phyloP scores from a whole-genome alignment of 2,113 vertebrate genomes.

The Phrynosoma blainvillii region DNA sequence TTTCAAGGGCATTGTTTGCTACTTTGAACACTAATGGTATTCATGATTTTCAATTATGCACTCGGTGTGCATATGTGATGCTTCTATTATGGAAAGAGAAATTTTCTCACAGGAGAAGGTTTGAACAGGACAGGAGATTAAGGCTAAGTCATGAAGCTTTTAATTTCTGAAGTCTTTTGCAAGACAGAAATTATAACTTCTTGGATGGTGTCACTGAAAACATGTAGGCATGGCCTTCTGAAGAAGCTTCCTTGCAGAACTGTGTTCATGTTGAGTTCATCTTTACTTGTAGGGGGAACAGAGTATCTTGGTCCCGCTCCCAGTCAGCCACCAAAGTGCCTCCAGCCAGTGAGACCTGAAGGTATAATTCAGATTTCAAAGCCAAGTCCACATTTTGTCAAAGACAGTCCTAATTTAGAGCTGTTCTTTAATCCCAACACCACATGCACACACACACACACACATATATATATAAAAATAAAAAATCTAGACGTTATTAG shows the following conservation, averaged over 20 bases:
- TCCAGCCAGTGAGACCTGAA: not conserved
- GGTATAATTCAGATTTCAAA: not conserved
- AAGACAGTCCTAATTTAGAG: not conserved
- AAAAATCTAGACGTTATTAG: not conserved
- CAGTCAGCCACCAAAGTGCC: not conserved
- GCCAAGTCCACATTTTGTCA: not conserved
- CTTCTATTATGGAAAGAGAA: conserved; percentile 25
- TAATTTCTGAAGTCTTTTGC: not conserved
- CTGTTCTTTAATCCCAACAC: not conserved
- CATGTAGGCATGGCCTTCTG: not conserved
- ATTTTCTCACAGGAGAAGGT: not conserved
- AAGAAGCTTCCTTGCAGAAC: not conserved
- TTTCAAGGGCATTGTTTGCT: conserved; percentile 66
- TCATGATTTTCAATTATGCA: conserved; percentile 43
- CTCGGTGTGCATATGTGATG: not conserved
- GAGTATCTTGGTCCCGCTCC: not conserved
- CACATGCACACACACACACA: not conserved
- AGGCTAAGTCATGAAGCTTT: not conserved
- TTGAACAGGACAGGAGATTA: conserved; percentile 27
- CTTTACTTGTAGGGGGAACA: not conserved
- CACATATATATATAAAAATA: too few species aligned
- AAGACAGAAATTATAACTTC: not conserved
- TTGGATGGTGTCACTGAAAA: not conserved
- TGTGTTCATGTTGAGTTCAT: not conserved
- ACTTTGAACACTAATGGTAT: conserved; percentile 65